phyloP scores from a whole-genome alignment of 2,113 vertebrate species.

The Pelvicachromis taeniatus region DNA sequence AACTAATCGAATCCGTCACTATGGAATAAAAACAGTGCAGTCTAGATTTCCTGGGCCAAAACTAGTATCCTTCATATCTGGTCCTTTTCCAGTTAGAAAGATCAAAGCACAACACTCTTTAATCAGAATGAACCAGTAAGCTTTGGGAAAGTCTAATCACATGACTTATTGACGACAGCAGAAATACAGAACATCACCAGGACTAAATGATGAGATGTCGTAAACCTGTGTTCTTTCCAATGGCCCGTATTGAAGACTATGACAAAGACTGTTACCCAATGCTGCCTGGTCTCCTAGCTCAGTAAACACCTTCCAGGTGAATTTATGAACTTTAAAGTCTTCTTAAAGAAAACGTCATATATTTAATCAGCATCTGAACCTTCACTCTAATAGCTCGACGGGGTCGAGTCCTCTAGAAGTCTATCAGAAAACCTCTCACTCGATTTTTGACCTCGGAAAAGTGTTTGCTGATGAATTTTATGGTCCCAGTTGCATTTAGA shows the following conservation, averaged over 20 bases:
- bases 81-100: not conserved
- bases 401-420: not conserved
- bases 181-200: too few species aligned
- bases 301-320: too few species aligned
- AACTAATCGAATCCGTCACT: too few species aligned
- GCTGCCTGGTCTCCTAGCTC: too few species aligned
- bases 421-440: not conserved
- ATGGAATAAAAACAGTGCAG: too few species aligned
- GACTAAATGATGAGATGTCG: too few species aligned
- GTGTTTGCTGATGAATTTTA: not conserved
- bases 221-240: not conserved
- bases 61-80: not conserved
- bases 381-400: not conserved
- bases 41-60: not conserved
- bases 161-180: too few species aligned
- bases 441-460: not conserved
- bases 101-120: not conserved
- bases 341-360: too few species aligned
- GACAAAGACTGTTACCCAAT: too few species aligned
- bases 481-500: not conserved
- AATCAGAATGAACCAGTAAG: not conserved
- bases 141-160: too few species aligned
- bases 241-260: too few species aligned
- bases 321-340: too few species aligned
- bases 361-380: not conserved